Evolutionary conservation across 2,888 invertebrate species (phyloP).

Genomic region (Ochropleura plecta): DNA sequence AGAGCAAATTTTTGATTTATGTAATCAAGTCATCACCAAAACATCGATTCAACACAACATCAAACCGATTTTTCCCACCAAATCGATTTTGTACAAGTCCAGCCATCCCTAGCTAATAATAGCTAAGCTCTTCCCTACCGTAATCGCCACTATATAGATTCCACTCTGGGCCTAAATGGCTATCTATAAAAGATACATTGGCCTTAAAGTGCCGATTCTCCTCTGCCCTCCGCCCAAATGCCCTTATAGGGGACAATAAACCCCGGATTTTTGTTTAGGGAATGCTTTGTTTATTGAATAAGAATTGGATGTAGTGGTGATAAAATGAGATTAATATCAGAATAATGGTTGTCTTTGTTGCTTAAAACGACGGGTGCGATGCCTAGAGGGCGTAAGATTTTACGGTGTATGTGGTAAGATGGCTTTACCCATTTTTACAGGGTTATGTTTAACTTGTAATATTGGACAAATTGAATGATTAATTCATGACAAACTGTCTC

Average conservation of each 20-base stretch:
- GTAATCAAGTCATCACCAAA: too few relatives aligned
- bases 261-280: conserved; percentile 24
- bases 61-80: background rate
- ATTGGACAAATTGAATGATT: too few relatives aligned
- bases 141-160: conserved; percentile 63
- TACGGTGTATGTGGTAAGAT: background rate
- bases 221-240: conserved; percentile 29
- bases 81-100: conserved; percentile 19
- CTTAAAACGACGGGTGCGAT: background rate
- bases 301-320: background rate
- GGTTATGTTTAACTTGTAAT: too few relatives aligned
- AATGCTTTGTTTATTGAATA: conserved; percentile 41
- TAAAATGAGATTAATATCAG: conserved; percentile 37
- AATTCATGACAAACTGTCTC: too few relatives aligned
- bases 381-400: too few relatives aligned
- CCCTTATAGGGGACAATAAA: conserved; percentile 43
- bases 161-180: conserved; percentile 57
- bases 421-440: too few relatives aligned
- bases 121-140: conserved; percentile 48
- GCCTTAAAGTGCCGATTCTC: conserved; percentile 51
- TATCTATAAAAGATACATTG: conserved; percentile 64
- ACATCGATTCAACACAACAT: background rate
- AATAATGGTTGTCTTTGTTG: background rate
- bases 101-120: conserved; percentile 49
- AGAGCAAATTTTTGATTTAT: too few relatives aligned